Conservation (phyloP, 2,113 vertebrate species). For the Martes martes region DNA sequence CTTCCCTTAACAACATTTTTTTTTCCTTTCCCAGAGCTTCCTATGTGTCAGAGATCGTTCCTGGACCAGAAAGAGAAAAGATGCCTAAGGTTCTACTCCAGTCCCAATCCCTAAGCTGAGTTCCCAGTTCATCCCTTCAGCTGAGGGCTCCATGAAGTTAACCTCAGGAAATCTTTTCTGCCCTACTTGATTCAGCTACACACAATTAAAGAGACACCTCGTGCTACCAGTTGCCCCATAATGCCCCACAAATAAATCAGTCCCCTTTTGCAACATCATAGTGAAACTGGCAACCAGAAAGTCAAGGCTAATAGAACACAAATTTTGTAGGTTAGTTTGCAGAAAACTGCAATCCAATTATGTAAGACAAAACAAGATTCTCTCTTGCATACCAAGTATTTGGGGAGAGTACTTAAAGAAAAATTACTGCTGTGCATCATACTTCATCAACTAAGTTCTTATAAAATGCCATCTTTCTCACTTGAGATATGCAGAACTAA, state of each 20-base stretch:
- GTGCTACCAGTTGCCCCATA: not conserved
- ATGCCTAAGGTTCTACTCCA: not conserved
- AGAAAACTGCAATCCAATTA: constrained; percentile 26
- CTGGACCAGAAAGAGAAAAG: not conserved
- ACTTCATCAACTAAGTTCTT: constrained; percentile 3
- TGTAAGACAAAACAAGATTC: not conserved
- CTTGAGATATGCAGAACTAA: constrained; percentile 22
- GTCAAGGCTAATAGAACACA: not conserved
- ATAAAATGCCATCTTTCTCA: not conserved
- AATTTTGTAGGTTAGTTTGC: constrained; percentile 4
- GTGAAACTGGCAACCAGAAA: constrained; percentile 1
- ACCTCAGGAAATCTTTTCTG: not conserved
- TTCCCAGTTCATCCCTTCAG: not conserved
- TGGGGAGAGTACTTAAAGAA: not conserved
- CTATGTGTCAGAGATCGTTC: not conserved
- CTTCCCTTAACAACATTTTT: not conserved
- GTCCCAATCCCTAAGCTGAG: not conserved
- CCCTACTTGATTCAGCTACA: not conserved
- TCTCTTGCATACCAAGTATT: not conserved
- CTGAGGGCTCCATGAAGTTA: not conserved
- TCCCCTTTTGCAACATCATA: not conserved
- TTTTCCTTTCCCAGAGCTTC: not conserved
- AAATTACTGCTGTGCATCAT: not conserved
- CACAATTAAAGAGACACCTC: not conserved
- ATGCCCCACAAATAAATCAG: not conserved